Evolutionary conservation across 1,140 invertebrate genomes (phyloP).

Genomic region (Pantala flavescens): DNA sequence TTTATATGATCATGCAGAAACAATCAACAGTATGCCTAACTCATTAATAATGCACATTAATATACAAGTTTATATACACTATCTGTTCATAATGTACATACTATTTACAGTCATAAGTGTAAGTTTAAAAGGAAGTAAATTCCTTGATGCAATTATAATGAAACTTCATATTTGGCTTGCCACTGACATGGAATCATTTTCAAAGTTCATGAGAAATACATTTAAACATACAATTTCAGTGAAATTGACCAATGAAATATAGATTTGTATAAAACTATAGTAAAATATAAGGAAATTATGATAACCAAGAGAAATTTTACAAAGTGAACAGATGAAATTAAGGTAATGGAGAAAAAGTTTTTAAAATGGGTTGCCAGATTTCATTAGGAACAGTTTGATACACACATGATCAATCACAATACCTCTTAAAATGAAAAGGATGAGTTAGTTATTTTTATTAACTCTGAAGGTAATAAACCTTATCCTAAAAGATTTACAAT

Average conservation of each 20-base stretch:
- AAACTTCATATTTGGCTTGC: neutral
- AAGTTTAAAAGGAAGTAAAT: neutral
- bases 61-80: neutral
- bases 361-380: too few relatives aligned
- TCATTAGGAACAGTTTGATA: too few relatives aligned
- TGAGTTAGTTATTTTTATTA: too few relatives aligned
- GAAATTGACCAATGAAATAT: too few relatives aligned
- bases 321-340: too few relatives aligned
- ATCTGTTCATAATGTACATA: neutral
- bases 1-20: neutral
- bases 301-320: too few relatives aligned
- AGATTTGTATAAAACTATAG: too few relatives aligned
- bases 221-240: neutral
- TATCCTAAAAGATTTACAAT: neutral
- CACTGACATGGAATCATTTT: neutral
- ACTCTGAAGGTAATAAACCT: neutral
- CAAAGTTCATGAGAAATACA: neutral
- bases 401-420: too few relatives aligned
- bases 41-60: neutral
- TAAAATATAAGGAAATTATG: too few relatives aligned
- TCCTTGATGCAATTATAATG: neutral
- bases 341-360: too few relatives aligned
- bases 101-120: neutral
- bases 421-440: too few relatives aligned
- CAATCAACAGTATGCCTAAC: conserved; percentile 6